phyloP scores from a whole-genome alignment of 2,113 vertebrate species.

The Taxidea taxus region DNA sequence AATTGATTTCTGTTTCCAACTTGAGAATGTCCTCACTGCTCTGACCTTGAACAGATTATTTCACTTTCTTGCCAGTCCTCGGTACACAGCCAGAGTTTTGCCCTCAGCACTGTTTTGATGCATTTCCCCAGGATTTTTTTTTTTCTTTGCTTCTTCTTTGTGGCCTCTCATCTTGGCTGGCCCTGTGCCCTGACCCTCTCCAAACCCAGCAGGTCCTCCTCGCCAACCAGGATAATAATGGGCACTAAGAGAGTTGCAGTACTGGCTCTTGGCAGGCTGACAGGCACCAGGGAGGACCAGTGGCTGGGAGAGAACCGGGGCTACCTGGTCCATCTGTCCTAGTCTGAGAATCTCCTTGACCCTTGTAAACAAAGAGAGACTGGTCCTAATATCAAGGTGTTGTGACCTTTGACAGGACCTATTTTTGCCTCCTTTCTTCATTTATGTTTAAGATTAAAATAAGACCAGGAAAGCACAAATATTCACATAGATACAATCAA shows the following conservation, averaged over 20 bases:
- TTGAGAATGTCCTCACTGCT: conserved; percentile 45
- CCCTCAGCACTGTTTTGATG: conserved; percentile 49
- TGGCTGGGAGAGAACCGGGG: not conserved
- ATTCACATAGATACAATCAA: conserved; percentile 6
- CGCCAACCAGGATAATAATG: conserved; percentile 35
- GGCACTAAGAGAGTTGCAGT: not conserved
- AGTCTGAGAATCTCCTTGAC: conserved; percentile 21
- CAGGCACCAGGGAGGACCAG: not conserved
- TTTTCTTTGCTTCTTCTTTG: conserved; percentile 37
- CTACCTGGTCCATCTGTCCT: not conserved
- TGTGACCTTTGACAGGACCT: conserved; percentile 3
- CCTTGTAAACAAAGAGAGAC: conserved; percentile 27
- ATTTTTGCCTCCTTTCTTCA: conserved; percentile 25
- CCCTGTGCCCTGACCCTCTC: conserved; percentile 57
- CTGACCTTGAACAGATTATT: conserved; percentile 62
- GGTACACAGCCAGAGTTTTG: conserved; percentile 19
- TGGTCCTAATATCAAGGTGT: not conserved
- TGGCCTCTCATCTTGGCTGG: conserved; percentile 66
- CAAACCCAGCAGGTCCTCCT: conserved; percentile 49
- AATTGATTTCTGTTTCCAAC: conserved; percentile 71
- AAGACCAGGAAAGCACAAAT: conserved; percentile 44
- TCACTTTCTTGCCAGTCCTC: conserved; percentile 52
- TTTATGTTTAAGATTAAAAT: conserved; percentile 51
- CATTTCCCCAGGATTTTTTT: conserved; percentile 46
- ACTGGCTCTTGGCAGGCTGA: conserved; percentile 38